Evolutionary conservation across 2,113 vertebrate species (phyloP).

Genomic region (Sula dactylatra): DNA sequence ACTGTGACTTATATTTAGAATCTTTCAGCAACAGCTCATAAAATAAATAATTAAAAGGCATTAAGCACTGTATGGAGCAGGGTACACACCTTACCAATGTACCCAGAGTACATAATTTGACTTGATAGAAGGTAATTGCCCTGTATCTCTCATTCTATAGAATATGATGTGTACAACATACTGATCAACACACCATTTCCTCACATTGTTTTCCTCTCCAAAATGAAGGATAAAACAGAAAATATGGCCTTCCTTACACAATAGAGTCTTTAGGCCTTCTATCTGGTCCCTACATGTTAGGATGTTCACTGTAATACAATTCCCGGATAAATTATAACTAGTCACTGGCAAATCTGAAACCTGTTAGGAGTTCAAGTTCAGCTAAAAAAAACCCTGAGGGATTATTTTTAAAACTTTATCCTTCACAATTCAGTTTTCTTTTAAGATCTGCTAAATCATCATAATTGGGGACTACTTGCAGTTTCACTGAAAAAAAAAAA

Average conservation of each 20-base stretch:
- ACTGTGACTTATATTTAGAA: neutral
- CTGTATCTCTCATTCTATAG: neutral
- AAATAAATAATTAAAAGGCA: neutral
- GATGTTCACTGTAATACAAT: conserved; percentile 32
- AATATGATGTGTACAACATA: neutral
- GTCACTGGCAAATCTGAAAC: conserved; percentile 16
- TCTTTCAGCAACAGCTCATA: neutral
- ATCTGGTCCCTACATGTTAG: conserved; percentile 7
- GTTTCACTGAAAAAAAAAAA: neutral
- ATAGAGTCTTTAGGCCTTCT: conserved; percentile 15
- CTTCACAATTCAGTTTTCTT: neutral
- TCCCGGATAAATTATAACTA: conserved; percentile 51
- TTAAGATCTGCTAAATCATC: neutral
- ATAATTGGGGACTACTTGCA: neutral
- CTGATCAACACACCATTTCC: conserved; percentile 45
- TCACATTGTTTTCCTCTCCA: conserved; percentile 36
- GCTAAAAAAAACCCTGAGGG: neutral
- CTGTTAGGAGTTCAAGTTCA: neutral
- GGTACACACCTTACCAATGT: neutral
- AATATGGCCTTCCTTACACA: conserved; percentile 41
- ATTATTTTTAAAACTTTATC: conserved; percentile 38
- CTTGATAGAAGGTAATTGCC: neutral
- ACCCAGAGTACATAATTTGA: neutral
- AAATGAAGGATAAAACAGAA: conserved; percentile 42
- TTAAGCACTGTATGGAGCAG: neutral